Percentiles rank a stretch among this genome's conserved stretches.
phyloP scores from a whole-genome alignment of 2,113 vertebrate species.

The Mormoops blainvillei region DNA sequence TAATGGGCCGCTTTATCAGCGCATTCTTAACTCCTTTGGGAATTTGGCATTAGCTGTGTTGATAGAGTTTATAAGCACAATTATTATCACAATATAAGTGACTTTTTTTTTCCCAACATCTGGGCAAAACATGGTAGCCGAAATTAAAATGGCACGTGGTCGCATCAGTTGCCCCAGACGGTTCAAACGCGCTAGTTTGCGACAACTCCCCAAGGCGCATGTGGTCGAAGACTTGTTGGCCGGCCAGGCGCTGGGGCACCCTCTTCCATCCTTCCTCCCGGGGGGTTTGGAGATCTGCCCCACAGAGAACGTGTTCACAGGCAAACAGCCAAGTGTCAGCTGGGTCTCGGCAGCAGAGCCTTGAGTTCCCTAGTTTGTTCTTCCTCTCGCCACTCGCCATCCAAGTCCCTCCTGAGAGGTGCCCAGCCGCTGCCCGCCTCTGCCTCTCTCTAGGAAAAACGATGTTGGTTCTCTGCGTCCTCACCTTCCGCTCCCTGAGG shows the following conservation, averaged over 20 bases:
- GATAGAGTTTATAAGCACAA: neutral
- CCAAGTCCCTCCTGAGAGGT: neutral
- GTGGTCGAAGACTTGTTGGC: neutral
- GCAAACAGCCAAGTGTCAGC: neutral
- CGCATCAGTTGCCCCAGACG: no score
- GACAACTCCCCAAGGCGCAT: neutral
- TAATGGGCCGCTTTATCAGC: neutral
- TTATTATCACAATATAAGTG: neutral
- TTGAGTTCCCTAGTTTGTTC: neutral
- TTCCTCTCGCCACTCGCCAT: fast-evolving
- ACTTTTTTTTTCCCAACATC: neutral
- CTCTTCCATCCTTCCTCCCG: neutral
- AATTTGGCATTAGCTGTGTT: neutral
- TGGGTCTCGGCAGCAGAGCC: neutral
- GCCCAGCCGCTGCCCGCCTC: no score
- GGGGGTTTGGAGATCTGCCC: neutral
- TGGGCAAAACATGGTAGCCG: neutral
- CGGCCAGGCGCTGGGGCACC: neutral
- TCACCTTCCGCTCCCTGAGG: no score
- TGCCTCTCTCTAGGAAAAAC: neutral
- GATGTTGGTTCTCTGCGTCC: neutral
- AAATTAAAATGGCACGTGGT: neutral
- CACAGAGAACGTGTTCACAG: neutral
- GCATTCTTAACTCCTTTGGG: neutral
- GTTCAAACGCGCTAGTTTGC: neutral